These are phyloP conservation scores for Neolamprologus caudopunctatus DNA, from an alignment of 2,113 vertebrate genomes.

Conservation along the genomic window DNA sequence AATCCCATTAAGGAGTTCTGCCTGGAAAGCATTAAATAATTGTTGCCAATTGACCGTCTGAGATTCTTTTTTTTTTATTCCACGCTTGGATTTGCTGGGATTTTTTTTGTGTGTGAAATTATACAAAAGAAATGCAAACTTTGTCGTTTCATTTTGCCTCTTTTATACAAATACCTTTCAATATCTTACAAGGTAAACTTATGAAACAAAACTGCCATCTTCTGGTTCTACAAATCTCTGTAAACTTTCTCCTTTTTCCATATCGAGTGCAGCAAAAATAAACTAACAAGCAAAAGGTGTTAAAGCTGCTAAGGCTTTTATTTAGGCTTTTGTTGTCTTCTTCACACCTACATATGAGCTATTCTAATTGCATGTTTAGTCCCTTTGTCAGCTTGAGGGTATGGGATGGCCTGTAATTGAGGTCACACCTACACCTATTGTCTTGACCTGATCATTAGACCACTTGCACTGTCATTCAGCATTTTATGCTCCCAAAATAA, in stretches of 20 bases:
- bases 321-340: constrained; percentile 53
- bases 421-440: constrained; percentile 60
- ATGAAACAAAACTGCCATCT: not conserved
- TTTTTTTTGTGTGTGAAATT: rapidly evolving
- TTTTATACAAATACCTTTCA: not conserved
- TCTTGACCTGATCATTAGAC: constrained; percentile 49
- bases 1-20: constrained; percentile 60
- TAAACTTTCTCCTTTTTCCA: not conserved
- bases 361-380: constrained; percentile 51
- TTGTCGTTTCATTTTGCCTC: not conserved
- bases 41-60: not conserved
- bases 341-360: constrained; percentile 57
- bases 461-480: not conserved
- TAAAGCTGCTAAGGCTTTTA: constrained; percentile 46
- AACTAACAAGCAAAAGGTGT: constrained; percentile 69
- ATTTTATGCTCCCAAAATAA: not conserved
- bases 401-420: constrained; percentile 55
- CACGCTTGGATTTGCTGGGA: not conserved
- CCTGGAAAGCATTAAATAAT: not conserved
- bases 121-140: not conserved
- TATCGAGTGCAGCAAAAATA: constrained; percentile 34
- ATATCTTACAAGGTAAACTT: not conserved
- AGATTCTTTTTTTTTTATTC: not conserved
- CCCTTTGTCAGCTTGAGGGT: constrained; percentile 59
- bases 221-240: not conserved